Evolutionary conservation across 2,888 invertebrate species (phyloP), one percentile per base, ranked within the genome.

Genomic region (Prionchulus punctatus): DNA sequence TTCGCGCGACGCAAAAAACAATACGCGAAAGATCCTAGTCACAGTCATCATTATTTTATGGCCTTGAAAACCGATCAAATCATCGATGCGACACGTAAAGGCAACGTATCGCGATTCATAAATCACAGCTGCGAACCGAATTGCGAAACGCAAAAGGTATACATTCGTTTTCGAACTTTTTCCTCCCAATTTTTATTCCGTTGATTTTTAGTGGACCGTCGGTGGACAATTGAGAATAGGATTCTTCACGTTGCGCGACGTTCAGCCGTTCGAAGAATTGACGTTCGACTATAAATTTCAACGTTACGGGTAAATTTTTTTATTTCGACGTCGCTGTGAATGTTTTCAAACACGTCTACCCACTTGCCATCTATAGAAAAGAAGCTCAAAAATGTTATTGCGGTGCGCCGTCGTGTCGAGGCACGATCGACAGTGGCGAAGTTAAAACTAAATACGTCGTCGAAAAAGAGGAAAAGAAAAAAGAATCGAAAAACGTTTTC

Each of bases 91-190:
- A 96, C 96, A 0, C 75, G 81, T 64, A 90, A 86, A 73, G 98
- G 98, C 31, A 98, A 94, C 71, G 82, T 88, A 58, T 94, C 96
- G 0, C 78, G 98, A 43, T 99, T 96, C 70, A 92, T 98, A 64
- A 99, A 99, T 74, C 98, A 99, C 72, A 92, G 92, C 49, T 99
- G 98, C 71, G 91, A 94, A 65, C 98, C 98, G 0, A 98, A 98
- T 72, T 87, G 92, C 2, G 91, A 91, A 75, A 96, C 96, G 0
- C 94, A 98, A 74, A 98, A 98, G 75, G 79, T 79, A 62, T 56
- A 62, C 45, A 42, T 4, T 12, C 42, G 12, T n/a, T n/a, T n/a
- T n/a, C n/a, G 48, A 48, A 48, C n/a, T 26, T 53, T 31, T 55
- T 57, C 12, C 18, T 36, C 18, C 18, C 12, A 18, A 12, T 45